phyloP scores from a whole-genome alignment of 2,888 invertebrate genomes.

The Merodon equestris region DNA sequence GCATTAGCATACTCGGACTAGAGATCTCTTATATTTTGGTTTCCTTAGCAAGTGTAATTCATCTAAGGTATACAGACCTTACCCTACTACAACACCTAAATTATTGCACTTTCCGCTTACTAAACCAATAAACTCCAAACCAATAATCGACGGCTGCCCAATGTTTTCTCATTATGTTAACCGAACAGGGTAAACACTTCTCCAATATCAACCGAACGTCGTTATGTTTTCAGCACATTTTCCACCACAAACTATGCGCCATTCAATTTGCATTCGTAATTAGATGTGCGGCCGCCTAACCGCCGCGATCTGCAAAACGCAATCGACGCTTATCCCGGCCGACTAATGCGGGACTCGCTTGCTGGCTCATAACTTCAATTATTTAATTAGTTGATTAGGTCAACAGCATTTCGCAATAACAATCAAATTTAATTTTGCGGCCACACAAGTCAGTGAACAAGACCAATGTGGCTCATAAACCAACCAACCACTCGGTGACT shows the following conservation, averaged over 20 bases:
- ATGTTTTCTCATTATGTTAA: no score
- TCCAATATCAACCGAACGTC: no score
- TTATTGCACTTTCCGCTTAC: no score
- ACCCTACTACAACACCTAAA: no score
- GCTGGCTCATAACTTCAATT: conserved; percentile 31
- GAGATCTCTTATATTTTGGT: no score
- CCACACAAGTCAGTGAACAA: conserved; percentile 30
- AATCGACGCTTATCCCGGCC: background rate
- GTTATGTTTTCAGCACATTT: no score
- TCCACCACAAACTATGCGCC: conserved; percentile 35
- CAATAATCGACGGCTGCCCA: no score
- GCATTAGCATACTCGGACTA: no score
- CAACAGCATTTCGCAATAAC: conserved; percentile 49
- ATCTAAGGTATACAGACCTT: no score
- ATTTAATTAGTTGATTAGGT: conserved; percentile 64
- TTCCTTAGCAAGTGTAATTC: no score
- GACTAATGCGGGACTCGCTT: background rate
- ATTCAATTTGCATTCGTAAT: conserved; percentile 44
- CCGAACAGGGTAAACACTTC: no score
- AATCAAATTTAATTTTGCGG: conserved; percentile 57
- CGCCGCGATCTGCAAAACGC: background rate
- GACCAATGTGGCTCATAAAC: conserved; percentile 43
- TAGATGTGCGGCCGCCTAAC: conserved; percentile 25
- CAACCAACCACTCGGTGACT: conserved; percentile 46
- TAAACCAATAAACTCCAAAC: no score